Conservation (phyloP, 2,113 vertebrate species). For the Synodontis membranacea region DNA sequence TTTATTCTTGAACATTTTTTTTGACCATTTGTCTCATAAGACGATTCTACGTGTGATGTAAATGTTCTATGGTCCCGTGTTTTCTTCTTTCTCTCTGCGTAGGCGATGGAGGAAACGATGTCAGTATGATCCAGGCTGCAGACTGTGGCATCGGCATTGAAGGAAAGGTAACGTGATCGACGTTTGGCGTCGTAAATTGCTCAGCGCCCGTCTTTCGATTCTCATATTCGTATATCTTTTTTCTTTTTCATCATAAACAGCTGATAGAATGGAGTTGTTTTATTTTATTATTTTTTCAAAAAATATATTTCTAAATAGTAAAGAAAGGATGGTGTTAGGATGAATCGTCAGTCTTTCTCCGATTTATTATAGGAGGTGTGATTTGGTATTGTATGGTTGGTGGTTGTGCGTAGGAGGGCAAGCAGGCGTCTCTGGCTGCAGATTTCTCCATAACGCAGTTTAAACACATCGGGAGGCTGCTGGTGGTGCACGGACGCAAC, state of each 20-base stretch:
- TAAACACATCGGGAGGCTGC: constrained; percentile 88
- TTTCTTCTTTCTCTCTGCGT: constrained; percentile 43
- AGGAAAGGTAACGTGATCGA: constrained; percentile 84
- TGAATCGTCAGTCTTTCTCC: no score
- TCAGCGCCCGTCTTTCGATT: not conserved
- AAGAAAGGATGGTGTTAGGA: not conserved
- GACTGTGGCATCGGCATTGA: constrained; percentile 98
- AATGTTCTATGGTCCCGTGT: not conserved
- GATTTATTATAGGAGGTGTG: no score
- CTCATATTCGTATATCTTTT: not conserved
- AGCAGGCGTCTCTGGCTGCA: constrained; percentile 93
- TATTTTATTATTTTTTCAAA: not conserved
- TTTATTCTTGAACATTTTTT: not conserved
- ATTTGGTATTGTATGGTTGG: not conserved
- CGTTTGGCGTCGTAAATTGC: not conserved
- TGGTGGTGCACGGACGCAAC: constrained; percentile 96
- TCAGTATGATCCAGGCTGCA: constrained; percentile 99
- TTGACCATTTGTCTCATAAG: not conserved
- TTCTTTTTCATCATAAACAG: no score
- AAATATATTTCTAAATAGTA: not conserved
- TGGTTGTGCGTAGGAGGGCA: constrained; percentile 81
- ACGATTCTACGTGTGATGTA: not conserved
- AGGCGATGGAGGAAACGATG: constrained; percentile 98
- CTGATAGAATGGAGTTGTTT: not conserved
- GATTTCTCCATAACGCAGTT: constrained; percentile 98